Evolutionary conservation across 2,888 invertebrate genomes (phyloP).

Genomic region (Tryphoninae sp.): DNA sequence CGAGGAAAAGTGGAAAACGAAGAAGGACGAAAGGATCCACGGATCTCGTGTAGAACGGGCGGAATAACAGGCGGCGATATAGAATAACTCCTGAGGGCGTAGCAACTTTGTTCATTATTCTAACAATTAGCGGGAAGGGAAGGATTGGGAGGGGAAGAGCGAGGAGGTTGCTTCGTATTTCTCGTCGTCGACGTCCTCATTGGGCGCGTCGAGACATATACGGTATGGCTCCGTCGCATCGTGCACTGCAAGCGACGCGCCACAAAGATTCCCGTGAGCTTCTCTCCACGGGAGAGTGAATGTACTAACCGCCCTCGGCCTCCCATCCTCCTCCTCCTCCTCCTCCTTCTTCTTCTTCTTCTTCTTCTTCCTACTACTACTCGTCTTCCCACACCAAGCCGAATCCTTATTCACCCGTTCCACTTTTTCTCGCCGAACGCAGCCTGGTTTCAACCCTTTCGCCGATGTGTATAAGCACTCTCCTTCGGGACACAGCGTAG

Average conservation of each 20-base stretch:
- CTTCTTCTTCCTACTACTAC: constrained; percentile 30
- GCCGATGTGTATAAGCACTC: constrained; percentile 40
- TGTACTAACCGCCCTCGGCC: constrained; percentile 49
- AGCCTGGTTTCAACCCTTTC: constrained; percentile 35
- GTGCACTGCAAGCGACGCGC: constrained; percentile 46
- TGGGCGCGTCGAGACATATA: constrained; percentile 29
- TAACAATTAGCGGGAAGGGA: constrained; percentile 63
- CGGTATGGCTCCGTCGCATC: constrained; percentile 26
- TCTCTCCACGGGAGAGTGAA: constrained; percentile 40
- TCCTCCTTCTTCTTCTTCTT: constrained; percentile 18
- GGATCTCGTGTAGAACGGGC: constrained; percentile 39
- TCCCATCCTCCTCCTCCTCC: background rate
- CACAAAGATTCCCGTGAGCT: constrained; percentile 51
- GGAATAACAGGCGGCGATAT: constrained; percentile 53
- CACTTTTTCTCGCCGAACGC: constrained; percentile 51
- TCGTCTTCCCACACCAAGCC: constrained; percentile 28
- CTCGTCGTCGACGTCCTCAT: constrained; percentile 56
- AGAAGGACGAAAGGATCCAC: constrained; percentile 28
- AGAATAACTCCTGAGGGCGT: constrained; percentile 59
- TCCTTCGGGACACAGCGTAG: constrained; percentile 47
- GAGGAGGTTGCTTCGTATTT: constrained; percentile 51
- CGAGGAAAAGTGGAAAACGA: constrained; percentile 7
- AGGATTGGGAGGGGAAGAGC: background rate
- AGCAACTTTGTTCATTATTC: constrained; percentile 67
- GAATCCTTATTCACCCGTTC: constrained; percentile 44